Percentiles rank a stretch among this genome's conserved stretches.
Conservation (phyloP, 2,888 invertebrate species). For the Drosophila anomelani region DNA sequence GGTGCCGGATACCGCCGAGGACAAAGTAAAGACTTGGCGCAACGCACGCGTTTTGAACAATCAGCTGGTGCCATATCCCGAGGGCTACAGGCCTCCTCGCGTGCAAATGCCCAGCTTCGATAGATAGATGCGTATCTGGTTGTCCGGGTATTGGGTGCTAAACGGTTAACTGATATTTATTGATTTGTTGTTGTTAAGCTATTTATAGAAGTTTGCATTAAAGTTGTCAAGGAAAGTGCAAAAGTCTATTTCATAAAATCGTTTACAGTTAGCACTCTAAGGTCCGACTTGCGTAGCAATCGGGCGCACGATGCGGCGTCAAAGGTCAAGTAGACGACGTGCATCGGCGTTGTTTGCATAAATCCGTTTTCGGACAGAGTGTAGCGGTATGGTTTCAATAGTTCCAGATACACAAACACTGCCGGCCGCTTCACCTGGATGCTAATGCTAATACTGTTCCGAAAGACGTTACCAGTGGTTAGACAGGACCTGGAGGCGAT, state of each 20-base stretch:
- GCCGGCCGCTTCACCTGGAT: constrained; percentile 79
- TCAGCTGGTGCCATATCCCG: constrained; percentile 90
- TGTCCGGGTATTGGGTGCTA: constrained; percentile 22
- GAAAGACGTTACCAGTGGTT: constrained; percentile 33
- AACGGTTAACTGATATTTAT: constrained; percentile 58
- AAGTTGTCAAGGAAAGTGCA: constrained; percentile 48
- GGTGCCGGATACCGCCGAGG: constrained; percentile 93
- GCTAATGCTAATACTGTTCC: constrained; percentile 78
- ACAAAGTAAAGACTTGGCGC: constrained; percentile 92
- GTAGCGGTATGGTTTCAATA: constrained; percentile 68
- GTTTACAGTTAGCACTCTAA: constrained; percentile 83
- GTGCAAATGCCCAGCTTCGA: constrained; percentile 84
- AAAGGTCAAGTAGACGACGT: constrained; percentile 80
- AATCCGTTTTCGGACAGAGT: constrained; percentile 83
- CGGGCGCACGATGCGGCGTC: constrained; percentile 66
- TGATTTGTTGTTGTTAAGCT: constrained; percentile 70
- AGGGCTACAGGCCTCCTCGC: constrained; percentile 88
- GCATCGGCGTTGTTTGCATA: constrained; percentile 80
- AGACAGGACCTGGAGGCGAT: constrained; percentile 72
- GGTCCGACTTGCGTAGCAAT: constrained; percentile 59
- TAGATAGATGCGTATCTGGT: constrained; percentile 54
- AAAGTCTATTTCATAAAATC: constrained; percentile 72
- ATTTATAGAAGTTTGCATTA: constrained; percentile 65
- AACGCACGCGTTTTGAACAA: constrained; percentile 95
- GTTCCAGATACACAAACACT: constrained; percentile 83